Conservation (phyloP, 2,113 vertebrate genomes). For the Psammodynastes pulverulentus region DNA sequence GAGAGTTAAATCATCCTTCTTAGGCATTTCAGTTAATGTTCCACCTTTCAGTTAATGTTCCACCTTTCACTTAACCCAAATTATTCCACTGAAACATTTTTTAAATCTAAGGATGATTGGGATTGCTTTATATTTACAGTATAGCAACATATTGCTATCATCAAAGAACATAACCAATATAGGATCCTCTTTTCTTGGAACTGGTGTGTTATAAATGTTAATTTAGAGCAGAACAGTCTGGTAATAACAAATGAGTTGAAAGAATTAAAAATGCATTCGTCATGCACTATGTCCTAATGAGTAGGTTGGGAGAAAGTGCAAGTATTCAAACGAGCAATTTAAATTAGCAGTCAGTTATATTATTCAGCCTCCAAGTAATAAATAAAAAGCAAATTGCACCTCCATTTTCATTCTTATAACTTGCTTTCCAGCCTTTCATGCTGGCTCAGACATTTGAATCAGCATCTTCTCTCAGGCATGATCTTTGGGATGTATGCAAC, state of each 20-base stretch:
- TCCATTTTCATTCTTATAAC: not conserved
- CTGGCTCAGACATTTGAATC: not conserved
- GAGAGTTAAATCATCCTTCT: not conserved
- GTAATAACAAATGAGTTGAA: slow-evolving; percentile 45
- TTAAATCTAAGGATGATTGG: slow-evolving; percentile 11
- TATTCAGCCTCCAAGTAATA: slow-evolving; percentile 33
- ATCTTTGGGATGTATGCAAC: not conserved
- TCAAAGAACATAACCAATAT: slow-evolving; percentile 22
- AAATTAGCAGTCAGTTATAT: slow-evolving; percentile 45
- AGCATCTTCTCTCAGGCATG: not conserved
- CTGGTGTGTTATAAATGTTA: slow-evolving; percentile 56
- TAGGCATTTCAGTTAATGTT: not conserved
- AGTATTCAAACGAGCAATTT: slow-evolving; percentile 28
- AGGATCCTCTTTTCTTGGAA: slow-evolving; percentile 38
- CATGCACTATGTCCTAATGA: not conserved
- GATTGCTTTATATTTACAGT: slow-evolving; percentile 49
- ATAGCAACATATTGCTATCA: slow-evolving; percentile 27
- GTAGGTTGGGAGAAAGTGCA: not conserved
- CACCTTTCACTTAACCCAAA: slow-evolving; percentile 39
- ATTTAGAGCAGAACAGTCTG: slow-evolving; percentile 56
- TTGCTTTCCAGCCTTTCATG: not conserved
- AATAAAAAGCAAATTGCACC: not conserved
- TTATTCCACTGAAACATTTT: slow-evolving; percentile 11
- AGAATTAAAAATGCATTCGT: slow-evolving; percentile 52
- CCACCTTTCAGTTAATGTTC: not conserved